Evolutionary conservation across 2,797 vertebrate genomes (phyloP), one percentile per base, ranked within the genome.

Genomic region (Cuniculus paca): DNA sequence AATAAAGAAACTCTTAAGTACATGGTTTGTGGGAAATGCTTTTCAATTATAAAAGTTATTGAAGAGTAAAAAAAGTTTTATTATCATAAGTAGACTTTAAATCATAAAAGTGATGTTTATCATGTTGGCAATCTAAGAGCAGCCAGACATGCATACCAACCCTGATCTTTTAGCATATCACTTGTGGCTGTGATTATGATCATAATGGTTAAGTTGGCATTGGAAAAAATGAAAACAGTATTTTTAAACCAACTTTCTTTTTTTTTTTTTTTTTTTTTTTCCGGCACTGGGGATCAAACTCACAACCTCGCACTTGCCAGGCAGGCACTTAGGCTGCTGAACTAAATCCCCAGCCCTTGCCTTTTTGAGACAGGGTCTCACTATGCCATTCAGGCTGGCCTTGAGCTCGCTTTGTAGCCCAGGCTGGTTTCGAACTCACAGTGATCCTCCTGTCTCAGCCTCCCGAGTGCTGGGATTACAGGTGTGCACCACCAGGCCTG

Each of bases 191-290:
- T 26, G 13, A 92, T 63, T 52, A 34, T 42, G 79, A 83, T 12
- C n/a, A 34, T 52, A 60, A 75, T 80, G 84, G 31, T 45, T 31
- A 88, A 56, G 7, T 70, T 22, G 19, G 54, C 52, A 28, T 74
- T 72, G 28, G 10, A 70, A 61, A 68, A 78, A 77, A 78, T 88
- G 63, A 70, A 72, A 81, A 70, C 6, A 17, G 52, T 11, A 31
- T 85, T 92, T 92, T 68, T 96, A 80, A 91, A 45, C 39, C 63
- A 92, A 48, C 14, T 12, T 52, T n/a, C n/a, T n/a, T n/a, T n/a
- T n/a, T n/a, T n/a, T n/a, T n/a, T n/a, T n/a, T n/a, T n/a, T n/a
- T n/a, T n/a, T n/a, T n/a, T n/a, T n/a, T n/a, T n/a, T n/a, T n/a
- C n/a, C n/a, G n/a, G n/a, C n/a, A n/a, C n/a, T n/a, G n/a, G n/a